phyloP scores from a whole-genome alignment of 2,113 vertebrate species.

The Myanophis thanlyinensis region DNA sequence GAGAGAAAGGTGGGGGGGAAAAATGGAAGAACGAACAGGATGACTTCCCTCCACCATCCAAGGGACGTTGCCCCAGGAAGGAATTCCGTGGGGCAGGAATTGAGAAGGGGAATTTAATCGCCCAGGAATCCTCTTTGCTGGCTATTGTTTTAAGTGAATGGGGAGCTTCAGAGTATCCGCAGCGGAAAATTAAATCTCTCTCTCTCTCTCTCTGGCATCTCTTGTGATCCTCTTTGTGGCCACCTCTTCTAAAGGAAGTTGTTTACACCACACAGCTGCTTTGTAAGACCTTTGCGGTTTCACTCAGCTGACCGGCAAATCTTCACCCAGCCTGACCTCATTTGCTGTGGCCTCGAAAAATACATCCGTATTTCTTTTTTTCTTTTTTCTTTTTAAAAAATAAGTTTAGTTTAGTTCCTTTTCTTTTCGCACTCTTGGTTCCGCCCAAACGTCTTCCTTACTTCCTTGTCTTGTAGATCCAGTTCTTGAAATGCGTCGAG shows the following conservation, averaged over 20 bases:
- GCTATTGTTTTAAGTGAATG: not conserved
- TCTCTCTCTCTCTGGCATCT: not conserved
- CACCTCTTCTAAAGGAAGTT: not conserved
- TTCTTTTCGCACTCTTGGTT: not conserved
- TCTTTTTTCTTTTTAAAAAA: too few relatives aligned
- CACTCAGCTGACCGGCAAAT: not conserved
- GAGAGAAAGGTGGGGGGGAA: not conserved
- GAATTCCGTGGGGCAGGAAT: not conserved
- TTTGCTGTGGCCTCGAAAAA: not conserved
- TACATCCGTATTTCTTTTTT: not conserved
- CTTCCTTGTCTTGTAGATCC: not conserved
- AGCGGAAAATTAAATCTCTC: not conserved
- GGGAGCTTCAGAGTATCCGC: not conserved
- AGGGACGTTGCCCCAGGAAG: not conserved
- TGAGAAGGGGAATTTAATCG: not conserved
- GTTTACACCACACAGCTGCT: not conserved
- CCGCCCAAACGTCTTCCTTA: not conserved
- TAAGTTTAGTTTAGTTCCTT: too few relatives aligned
- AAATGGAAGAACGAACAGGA: not conserved
- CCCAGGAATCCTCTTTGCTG: not conserved
- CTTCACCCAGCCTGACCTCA: not conserved
- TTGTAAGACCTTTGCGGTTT: not conserved
- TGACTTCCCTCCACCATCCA: not conserved
- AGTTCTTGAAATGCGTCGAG: constrained; percentile 4
- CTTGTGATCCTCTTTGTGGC: not conserved